Conservation (phyloP, 2,797 vertebrate genomes). For the Triplophysa bombifrons region DNA sequence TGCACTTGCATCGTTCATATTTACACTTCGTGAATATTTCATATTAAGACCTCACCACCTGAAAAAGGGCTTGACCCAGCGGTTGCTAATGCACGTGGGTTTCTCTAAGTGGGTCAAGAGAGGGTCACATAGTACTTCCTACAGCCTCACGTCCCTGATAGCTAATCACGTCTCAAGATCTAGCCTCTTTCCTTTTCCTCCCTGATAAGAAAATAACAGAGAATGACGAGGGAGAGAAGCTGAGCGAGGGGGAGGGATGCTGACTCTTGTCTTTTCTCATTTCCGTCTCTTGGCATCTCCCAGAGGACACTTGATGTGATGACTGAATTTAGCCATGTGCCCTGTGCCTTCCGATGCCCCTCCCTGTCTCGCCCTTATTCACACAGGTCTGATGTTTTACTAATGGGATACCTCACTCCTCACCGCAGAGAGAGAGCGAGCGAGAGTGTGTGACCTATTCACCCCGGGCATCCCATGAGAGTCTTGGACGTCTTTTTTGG, state of each 20-base stretch:
- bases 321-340: conserved; percentile 81
- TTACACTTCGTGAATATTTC: conserved; percentile 2
- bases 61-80: conserved; percentile 19
- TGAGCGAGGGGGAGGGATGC: conserved; percentile 50
- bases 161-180: conserved; percentile 28
- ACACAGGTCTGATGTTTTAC: conserved; percentile 56
- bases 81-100: neutral
- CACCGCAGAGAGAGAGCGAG: conserved; percentile 65
- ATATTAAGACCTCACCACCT: neutral
- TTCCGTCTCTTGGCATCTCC: conserved; percentile 65
- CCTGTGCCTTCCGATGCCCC: conserved; percentile 59
- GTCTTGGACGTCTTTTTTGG: conserved; percentile 9
- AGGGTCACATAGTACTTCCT: conserved; percentile 10
- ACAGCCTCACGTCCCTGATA: conserved; percentile 14
- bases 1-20: neutral
- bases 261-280: conserved; percentile 58
- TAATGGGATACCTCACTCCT: conserved; percentile 70
- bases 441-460: conserved; percentile 60
- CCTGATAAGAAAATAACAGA: conserved; percentile 69
- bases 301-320: conserved; percentile 71
- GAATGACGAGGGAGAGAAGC: conserved; percentile 52
- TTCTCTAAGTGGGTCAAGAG: conserved; percentile 6
- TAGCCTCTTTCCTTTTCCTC: conserved; percentile 66
- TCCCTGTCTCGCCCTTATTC: conserved; percentile 49
- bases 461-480: conserved; percentile 39